Percentiles rank a stretch among this genome's conserved stretches.
Evolutionary conservation across 2,888 invertebrate genomes (phyloP).

Genomic region (Coelogynopora nodosa): DNA sequence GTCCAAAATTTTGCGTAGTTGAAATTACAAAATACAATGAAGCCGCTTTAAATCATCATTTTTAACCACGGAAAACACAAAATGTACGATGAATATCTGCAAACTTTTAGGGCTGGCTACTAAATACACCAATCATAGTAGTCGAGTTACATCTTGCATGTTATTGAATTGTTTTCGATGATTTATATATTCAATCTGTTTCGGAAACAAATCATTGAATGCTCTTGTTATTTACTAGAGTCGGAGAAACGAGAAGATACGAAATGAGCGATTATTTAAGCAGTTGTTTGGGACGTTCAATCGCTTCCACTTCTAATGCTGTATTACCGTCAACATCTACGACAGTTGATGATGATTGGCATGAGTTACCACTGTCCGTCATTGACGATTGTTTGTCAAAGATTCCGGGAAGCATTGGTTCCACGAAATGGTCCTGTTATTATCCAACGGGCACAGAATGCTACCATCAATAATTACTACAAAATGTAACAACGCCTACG

Average conservation of each 20-base stretch:
- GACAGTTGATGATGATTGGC: background rate
- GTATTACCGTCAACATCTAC: background rate
- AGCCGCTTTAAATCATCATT: no score
- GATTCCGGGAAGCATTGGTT: background rate
- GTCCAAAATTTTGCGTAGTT: no score
- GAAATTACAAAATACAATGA: no score
- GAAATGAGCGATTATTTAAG: background rate
- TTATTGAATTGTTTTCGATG: background rate
- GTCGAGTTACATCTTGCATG: background rate
- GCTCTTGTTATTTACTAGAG: background rate
- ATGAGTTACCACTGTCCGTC: background rate
- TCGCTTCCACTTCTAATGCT: background rate
- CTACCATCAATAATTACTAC: background rate
- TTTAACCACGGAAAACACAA: no score
- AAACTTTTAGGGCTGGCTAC: background rate
- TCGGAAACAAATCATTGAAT: background rate
- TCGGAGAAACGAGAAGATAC: background rate
- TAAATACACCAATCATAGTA: background rate
- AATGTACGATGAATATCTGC: background rate
- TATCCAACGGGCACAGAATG: background rate
- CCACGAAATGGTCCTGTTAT: background rate
- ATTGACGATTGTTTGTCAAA: background rate
- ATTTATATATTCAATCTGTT: background rate
- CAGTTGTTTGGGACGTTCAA: background rate
- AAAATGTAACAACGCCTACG: no score